Conservation (phyloP, 2,797 vertebrate species). For the Urosaurus nigricauda region DNA sequence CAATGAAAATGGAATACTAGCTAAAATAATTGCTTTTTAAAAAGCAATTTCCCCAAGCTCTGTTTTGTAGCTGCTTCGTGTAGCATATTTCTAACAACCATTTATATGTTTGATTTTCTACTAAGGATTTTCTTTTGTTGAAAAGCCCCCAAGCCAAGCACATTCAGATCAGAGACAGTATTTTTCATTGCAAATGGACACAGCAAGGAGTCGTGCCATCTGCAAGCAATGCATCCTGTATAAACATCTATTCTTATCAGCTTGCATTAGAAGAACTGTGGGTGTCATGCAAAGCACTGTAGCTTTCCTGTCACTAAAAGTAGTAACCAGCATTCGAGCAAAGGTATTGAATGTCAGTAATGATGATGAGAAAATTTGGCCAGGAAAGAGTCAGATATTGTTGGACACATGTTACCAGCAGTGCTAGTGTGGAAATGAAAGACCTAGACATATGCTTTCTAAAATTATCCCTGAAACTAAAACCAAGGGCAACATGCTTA, state of each 20-base stretch:
- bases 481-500: conserved; percentile 69
- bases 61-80: not conserved
- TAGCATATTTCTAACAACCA: not conserved
- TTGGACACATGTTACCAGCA: conserved; percentile 68
- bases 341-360: conserved; percentile 61
- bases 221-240: not conserved
- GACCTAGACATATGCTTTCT: conserved; percentile 72
- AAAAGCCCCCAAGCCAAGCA: not conserved
- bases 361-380: conserved; percentile 60
- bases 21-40: not conserved
- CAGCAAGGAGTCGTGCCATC: not conserved
- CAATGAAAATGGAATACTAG: not conserved
- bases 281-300: not conserved
- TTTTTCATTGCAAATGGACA: not conserved
- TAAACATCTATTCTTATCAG: not conserved
- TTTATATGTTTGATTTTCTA: conserved; percentile 8
- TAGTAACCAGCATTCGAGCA: conserved; percentile 47
- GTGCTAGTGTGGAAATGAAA: conserved; percentile 69
- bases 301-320: conserved; percentile 60
- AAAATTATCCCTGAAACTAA: conserved; percentile 77
- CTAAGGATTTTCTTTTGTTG: not conserved
- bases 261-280: conserved; percentile 1
- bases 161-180: not conserved
- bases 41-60: not conserved
- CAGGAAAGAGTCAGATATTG: conserved; percentile 58